phyloP scores from a whole-genome alignment of 64 coral and sea anemone species.

The Pachyseris speciosa region DNA sequence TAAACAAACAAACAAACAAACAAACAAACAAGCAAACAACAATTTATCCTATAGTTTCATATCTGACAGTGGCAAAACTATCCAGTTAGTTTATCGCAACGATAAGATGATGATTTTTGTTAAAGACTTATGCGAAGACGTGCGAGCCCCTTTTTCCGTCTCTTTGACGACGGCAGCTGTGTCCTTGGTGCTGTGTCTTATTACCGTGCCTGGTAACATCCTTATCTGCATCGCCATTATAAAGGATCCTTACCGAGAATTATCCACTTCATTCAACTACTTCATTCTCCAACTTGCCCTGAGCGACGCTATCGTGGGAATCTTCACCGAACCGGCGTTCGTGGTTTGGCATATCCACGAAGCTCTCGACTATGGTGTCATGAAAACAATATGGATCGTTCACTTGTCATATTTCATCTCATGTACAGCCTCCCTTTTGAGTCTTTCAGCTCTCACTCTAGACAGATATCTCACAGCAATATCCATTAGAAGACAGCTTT shows the following conservation, averaged over 20 bases:
- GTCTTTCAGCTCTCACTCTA: conserved; percentile 74
- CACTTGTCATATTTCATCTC: conserved; percentile 84
- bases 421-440: conserved; percentile 73
- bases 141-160: conserved; percentile 54
- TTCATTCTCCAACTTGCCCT: conserved; percentile 82
- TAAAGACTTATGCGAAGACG: conserved; percentile 62
- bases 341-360: conserved; percentile 77
- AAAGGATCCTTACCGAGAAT: conserved; percentile 76
- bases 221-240: conserved; percentile 74
- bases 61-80: too few species aligned
- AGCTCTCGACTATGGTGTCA: conserved; percentile 65
- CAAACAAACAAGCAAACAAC: too few species aligned
- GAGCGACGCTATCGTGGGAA: conserved; percentile 78
- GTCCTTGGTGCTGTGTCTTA: conserved; percentile 61
- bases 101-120: conserved; percentile 75
- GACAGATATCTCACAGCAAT: conserved; percentile 90
- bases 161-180: conserved; percentile 72
- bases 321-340: conserved; percentile 78
- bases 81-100: too few species aligned
- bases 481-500: conserved; percentile 58
- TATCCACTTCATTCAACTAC: conserved; percentile 86
- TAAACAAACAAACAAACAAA: too few species aligned
- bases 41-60: too few species aligned
- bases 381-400: conserved; percentile 55
- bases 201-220: conserved; percentile 89